Evolutionary conservation across 2,888 invertebrate genomes (phyloP).

Genomic region (Catotricha subobsoleta): DNA sequence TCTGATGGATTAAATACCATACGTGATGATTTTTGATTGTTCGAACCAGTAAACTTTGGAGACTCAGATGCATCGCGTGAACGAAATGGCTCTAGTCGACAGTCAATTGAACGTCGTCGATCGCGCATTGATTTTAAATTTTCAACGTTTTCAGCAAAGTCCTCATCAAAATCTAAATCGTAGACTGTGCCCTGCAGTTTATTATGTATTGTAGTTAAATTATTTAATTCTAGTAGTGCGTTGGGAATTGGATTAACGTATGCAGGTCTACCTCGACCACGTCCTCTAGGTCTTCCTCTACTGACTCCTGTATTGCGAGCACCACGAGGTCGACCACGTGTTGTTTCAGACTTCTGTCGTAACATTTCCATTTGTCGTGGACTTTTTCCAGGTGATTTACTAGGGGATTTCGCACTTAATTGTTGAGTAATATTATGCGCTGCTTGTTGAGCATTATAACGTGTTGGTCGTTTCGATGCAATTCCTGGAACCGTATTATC

Average conservation of each 20-base stretch:
- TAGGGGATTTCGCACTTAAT: constrained; percentile 40
- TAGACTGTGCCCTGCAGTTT: constrained; percentile 75
- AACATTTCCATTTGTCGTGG: constrained; percentile 39
- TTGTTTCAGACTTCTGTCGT: constrained; percentile 9
- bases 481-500: background rate
- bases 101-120: constrained; percentile 53
- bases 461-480: constrained; percentile 2
- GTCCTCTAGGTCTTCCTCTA: constrained; percentile 25
- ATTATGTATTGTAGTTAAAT: constrained; percentile 38
- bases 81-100: constrained; percentile 33
- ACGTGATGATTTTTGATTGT: constrained; percentile 5
- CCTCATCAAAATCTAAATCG: constrained; percentile 70
- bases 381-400: constrained; percentile 49
- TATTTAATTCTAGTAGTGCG: constrained; percentile 6
- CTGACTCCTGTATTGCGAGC: constrained; percentile 6
- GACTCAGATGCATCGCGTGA: constrained; percentile 35
- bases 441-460: constrained; percentile 3
- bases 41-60: constrained; percentile 28
- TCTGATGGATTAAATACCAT: background rate
- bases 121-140: constrained; percentile 65
- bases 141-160: constrained; percentile 56
- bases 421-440: constrained; percentile 17
- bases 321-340: constrained; percentile 21
- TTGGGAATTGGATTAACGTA: constrained; percentile 12
- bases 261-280: constrained; percentile 21